phyloP scores from a whole-genome alignment of 2,113 vertebrate genomes.

The Nycticorax nycticorax region DNA sequence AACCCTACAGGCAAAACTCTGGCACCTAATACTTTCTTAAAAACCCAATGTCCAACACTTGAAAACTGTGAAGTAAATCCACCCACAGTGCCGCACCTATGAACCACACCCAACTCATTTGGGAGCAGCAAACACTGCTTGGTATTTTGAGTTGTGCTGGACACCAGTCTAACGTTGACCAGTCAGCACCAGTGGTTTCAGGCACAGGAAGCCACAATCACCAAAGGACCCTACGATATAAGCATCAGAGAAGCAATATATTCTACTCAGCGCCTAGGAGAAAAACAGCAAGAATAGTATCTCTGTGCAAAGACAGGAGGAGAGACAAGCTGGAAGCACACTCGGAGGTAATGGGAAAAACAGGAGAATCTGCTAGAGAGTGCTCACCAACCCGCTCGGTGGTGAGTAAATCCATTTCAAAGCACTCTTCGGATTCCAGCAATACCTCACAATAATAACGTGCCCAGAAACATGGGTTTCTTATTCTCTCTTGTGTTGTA shows the following conservation, averaged over 20 bases:
- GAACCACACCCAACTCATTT: fast-evolving
- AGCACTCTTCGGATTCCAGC: conserved; percentile 34
- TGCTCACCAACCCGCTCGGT: background rate
- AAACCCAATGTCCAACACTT: background rate
- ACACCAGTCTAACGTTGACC: background rate
- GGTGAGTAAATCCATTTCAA: background rate
- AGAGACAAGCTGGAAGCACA: background rate
- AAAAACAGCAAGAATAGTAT: background rate
- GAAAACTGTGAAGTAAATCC: fast-evolving
- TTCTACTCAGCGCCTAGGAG: background rate
- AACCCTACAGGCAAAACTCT: background rate
- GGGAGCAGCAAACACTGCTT: background rate
- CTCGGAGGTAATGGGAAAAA: background rate
- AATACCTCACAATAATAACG: background rate
- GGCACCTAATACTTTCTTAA: background rate
- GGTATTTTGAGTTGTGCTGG: background rate
- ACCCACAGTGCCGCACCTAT: background rate
- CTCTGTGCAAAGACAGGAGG: background rate
- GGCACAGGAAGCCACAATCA: background rate
- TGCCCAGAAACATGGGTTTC: background rate
- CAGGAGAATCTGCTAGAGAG: background rate
- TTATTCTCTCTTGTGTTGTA: background rate
- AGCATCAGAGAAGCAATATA: fast-evolving
- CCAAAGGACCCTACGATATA: fast-evolving
- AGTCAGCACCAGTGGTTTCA: fast-evolving